Base-by-base conservation (phyloP, 2,797 vertebrate genomes). In the Atherinosoma microstoma region DNA sequence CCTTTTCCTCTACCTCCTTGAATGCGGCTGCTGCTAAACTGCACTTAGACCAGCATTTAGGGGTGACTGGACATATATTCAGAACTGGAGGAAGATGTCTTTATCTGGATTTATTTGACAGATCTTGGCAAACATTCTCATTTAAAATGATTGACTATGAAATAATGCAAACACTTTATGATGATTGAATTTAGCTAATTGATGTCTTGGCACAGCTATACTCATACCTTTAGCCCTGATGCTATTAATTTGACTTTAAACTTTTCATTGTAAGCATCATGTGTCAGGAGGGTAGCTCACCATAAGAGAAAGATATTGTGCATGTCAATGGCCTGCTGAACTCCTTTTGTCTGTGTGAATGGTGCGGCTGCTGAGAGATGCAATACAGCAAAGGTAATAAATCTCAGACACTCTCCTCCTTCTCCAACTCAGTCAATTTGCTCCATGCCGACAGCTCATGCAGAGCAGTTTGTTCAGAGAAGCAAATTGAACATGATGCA, bases 171-270 rank as follows among this genome's bases (percentile, higher is more conserved):
- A 79, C 40, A 66, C 75, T 71, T 87, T 84, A 79, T 75, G 66
- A 87, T 62, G 64, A 75, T 58, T 67, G 73, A 77, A 83, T 90
- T 78, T 75, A 58, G 61, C 73, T 82, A 87, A 90, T 82, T 87
- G 80, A n/a, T 76, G 74, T 88, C 56, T 87, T 88, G 87, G 87
- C 88, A 75, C 15, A 1, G 22, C 32, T 27, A 5, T 10, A 4
- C 24, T 53, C 24, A 12, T 45, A 77, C 70, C 70, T 66, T 67
- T 40, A 58, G 12, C 35, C 34, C 40, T 0, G 11, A 62, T 13
- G 65, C 69, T 58, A 73, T 89, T 72, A 3, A 73, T 76, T 51
- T 79, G 29, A 24, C 49, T 89, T 72, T 57, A 65, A 51, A 64
- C 47, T 30, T 74, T 73, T 56, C 51, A 54, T 30, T 64, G 0